Evolutionary conservation across 2,888 invertebrate genomes (phyloP).

Genomic region (Lycophotia porphyrea): DNA sequence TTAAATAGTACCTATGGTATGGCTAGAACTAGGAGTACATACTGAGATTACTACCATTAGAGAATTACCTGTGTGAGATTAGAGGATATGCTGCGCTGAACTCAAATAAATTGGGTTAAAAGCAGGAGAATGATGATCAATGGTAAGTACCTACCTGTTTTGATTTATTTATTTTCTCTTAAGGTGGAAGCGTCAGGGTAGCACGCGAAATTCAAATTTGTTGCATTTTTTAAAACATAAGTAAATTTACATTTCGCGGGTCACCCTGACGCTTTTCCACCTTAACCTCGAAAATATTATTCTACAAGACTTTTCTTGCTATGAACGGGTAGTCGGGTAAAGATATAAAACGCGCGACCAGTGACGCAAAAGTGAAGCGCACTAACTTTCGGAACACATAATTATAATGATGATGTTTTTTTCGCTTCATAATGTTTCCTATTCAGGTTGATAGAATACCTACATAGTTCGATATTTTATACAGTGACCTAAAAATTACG

Average conservation of each 20-base stretch:
- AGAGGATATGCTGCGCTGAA: not conserved
- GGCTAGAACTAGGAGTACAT: not conserved
- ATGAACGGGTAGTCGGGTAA: not conserved
- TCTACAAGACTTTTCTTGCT: not conserved
- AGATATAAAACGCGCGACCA: not conserved
- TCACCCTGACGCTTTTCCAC: too few species aligned
- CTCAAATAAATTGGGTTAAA: not conserved
- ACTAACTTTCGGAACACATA: not conserved
- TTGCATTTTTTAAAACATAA: too few species aligned
- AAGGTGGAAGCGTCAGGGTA: too few species aligned
- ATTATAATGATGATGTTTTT: not conserved
- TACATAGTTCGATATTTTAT: not conserved
- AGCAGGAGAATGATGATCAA: not conserved
- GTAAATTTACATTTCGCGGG: too few species aligned
- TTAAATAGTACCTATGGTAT: not conserved
- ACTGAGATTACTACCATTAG: not conserved
- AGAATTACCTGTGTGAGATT: not conserved
- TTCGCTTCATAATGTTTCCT: too few species aligned
- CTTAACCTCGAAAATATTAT: not conserved
- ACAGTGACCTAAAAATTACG: slow-evolving; percentile 3
- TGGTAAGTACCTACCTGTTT: not conserved
- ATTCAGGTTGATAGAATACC: not conserved
- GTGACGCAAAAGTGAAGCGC: not conserved
- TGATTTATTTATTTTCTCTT: not conserved
- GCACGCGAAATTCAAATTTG: too few species aligned